Percentiles rank a stretch among this genome's conserved stretches.
Evolutionary conservation across 1,140 invertebrate species (phyloP).

Genomic region (Nautilus pompilius): DNA sequence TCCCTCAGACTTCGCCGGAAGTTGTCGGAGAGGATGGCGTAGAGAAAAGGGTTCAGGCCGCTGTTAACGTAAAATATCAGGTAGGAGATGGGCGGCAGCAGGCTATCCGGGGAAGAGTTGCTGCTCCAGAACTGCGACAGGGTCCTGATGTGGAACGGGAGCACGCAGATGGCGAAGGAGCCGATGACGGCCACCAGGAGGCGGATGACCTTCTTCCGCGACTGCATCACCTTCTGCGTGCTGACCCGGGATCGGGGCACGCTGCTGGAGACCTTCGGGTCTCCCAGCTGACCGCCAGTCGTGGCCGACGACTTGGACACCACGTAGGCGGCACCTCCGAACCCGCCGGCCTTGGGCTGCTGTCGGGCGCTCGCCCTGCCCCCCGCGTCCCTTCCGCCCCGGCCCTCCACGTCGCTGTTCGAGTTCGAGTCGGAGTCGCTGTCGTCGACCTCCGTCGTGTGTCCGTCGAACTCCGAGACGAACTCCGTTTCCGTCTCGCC

Average conservation of each 20-base stretch:
- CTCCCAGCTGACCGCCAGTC: no score
- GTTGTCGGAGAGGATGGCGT: constrained; percentile 75
- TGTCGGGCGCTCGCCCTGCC: no score
- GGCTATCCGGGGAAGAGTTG: constrained; percentile 66
- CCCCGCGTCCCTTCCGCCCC: no score
- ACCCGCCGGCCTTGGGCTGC: no score
- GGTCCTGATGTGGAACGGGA: constrained; percentile 79
- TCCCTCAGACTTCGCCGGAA: constrained; percentile 54
- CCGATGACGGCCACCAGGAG: constrained; percentile 80
- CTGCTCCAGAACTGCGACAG: constrained; percentile 65
- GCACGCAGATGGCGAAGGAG: constrained; percentile 79
- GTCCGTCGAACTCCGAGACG: background rate
- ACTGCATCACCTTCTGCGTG: constrained; percentile 31
- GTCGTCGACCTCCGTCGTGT: no score
- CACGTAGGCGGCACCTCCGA: no score
- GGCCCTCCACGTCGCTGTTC: no score
- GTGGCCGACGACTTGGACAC: no score
- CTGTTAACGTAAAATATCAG: constrained; percentile 81
- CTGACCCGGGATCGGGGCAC: constrained; percentile 16
- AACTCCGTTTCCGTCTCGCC: background rate
- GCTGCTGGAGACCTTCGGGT: constrained; percentile 9
- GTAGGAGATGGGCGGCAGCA: constrained; percentile 78
- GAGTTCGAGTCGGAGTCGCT: background rate
- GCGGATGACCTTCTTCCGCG: constrained; percentile 58
- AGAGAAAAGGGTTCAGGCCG: constrained; percentile 78